Conservation (phyloP, 1,140 invertebrate genomes). For the Diuraphis noxia region DNA sequence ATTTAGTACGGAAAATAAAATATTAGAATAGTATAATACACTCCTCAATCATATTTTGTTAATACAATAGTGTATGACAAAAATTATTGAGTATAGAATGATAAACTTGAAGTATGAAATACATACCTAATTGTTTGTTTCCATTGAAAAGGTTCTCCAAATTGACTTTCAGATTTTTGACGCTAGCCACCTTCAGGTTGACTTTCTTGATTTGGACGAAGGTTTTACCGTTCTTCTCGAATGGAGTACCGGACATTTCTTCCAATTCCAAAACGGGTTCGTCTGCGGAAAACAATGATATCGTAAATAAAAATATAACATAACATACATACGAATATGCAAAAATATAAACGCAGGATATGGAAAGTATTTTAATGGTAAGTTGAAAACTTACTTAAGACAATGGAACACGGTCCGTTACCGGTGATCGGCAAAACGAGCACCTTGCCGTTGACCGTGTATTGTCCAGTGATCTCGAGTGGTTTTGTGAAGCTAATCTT, state of each 20-base stretch:
- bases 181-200: slow-evolving; percentile 53
- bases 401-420: slow-evolving; percentile 57
- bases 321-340: background rate
- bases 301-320: background rate
- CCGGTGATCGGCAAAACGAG: slow-evolving; percentile 58
- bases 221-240: slow-evolving; percentile 55
- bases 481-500: slow-evolving; percentile 50
- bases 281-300: slow-evolving; percentile 58
- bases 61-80: background rate
- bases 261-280: slow-evolving; percentile 57
- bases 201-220: slow-evolving; percentile 55
- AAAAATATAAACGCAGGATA: background rate
- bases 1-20: background rate
- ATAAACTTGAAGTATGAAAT: background rate
- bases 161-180: slow-evolving; percentile 56
- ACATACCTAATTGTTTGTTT: slow-evolving; percentile 58
- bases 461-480: slow-evolving; percentile 56
- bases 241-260: slow-evolving; percentile 42
- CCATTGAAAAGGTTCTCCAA: slow-evolving; percentile 59
- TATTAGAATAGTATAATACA: background rate
- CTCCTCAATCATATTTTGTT: background rate
- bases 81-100: background rate
- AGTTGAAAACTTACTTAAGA: slow-evolving; percentile 58
- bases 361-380: background rate
- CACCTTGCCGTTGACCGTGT: slow-evolving; percentile 58